Evolutionary conservation across 2,888 invertebrate species (phyloP).

Genomic region (Steinernema hermaphroditum): DNA sequence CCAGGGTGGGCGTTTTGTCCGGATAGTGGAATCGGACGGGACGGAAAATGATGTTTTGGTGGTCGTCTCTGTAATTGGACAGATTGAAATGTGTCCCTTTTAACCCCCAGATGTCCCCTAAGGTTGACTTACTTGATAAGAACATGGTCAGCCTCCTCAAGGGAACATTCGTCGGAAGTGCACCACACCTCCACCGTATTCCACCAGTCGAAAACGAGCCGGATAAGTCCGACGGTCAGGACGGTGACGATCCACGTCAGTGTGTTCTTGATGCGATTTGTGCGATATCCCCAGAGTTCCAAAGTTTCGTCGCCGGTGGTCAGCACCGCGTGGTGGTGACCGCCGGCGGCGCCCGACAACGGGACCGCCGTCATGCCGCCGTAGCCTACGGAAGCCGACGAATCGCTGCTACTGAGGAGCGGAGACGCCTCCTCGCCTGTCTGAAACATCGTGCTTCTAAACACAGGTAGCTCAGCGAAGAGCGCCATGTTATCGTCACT

Average conservation of each 20-base stretch:
- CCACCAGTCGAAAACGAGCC: conserved; percentile 64
- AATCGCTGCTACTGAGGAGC: conserved; percentile 16
- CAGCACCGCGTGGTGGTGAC: conserved; percentile 42
- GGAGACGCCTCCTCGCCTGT: conserved; percentile 10
- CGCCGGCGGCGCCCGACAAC: conserved; percentile 32
- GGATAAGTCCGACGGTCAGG: conserved; percentile 56
- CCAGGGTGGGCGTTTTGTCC: neutral
- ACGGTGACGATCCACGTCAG: conserved; percentile 40
- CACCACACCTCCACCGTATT: conserved; percentile 46
- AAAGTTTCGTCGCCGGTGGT: conserved; percentile 46
- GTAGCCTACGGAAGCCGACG: conserved; percentile 17
- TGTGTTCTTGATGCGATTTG: neutral
- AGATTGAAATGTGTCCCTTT: conserved; percentile 23
- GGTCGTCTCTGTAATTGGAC: conserved; percentile 46
- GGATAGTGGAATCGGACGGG: conserved; percentile 42
- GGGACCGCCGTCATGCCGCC: conserved; percentile 33
- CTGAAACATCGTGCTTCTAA: conserved; percentile 21
- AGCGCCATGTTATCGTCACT: no score
- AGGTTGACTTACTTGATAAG: conserved; percentile 51
- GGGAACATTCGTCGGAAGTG: conserved; percentile 47
- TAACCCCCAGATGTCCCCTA: neutral
- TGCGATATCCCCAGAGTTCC: conserved; percentile 48
- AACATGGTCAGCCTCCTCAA: conserved; percentile 56
- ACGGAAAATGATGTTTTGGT: conserved; percentile 45
- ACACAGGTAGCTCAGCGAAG: no score